These are phyloP conservation scores for Lepidocyrtinus sp. DNA, from an alignment of 2,888 invertebrate species.

Conservation along the genomic window DNA sequence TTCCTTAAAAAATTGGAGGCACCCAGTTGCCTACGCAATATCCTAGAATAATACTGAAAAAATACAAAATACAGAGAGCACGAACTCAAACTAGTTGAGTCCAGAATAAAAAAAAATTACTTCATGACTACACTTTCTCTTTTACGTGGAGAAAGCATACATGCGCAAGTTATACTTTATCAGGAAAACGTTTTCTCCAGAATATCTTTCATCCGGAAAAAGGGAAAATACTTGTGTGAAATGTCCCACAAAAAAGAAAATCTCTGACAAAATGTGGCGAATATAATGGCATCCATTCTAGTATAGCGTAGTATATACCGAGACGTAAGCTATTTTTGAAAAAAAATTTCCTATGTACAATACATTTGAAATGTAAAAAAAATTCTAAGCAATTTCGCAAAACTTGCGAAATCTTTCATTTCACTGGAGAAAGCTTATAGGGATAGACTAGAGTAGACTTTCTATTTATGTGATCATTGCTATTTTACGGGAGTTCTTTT, in stretches of 20 bases:
- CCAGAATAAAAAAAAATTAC: conserved; percentile 7
- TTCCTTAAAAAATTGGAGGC: not conserved
- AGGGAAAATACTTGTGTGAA: conserved; percentile 12
- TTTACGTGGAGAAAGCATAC: not conserved
- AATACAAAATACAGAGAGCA: not conserved
- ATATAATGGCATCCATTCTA: conserved; percentile 9
- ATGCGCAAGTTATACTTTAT: not conserved
- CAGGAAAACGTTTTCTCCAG: not conserved
- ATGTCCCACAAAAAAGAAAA: conserved; percentile 26
- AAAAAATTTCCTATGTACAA: no score
- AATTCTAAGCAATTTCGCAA: conserved; percentile 60
- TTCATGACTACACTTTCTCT: conserved; percentile 42
- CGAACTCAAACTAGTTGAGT: not conserved
- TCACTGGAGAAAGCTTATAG: conserved; percentile 34
- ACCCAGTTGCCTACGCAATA: conserved; percentile 37
- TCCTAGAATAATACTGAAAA: not conserved
- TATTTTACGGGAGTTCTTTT: conserved; percentile 30
- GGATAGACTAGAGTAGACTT: not conserved
- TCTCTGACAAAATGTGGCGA: conserved; percentile 33
- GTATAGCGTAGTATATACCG: not conserved
- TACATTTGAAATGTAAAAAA: conserved; percentile 25
- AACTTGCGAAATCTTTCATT: conserved; percentile 65
- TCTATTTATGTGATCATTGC: not conserved
- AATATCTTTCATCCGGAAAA: conserved; percentile 37
- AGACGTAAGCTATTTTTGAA: not conserved